Conservation (phyloP, 2,797 vertebrate genomes). For the Lepidocolaptes lacrymiger region DNA sequence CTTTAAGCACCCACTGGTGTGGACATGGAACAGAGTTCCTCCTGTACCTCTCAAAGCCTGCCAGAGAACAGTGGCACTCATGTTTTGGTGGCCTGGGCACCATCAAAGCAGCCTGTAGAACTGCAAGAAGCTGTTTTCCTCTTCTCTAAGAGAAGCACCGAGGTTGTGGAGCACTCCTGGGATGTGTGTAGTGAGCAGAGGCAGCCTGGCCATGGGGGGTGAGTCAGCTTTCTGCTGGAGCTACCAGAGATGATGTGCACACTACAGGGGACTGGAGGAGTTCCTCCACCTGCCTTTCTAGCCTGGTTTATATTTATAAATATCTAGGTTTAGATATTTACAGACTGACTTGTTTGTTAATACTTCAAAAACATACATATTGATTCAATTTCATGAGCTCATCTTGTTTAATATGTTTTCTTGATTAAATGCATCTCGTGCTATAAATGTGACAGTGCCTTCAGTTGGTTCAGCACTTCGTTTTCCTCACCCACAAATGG, state of each 20-base stretch:
- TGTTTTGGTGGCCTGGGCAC: not conserved
- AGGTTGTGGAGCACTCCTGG: not conserved
- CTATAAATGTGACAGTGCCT: not conserved
- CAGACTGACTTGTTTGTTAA: not conserved
- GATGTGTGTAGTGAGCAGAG: not conserved
- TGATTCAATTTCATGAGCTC: not conserved
- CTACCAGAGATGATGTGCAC: fast-evolving
- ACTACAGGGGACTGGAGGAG: not conserved
- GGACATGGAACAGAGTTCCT: not conserved
- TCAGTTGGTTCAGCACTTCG: not conserved
- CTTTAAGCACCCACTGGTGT: fast-evolving
- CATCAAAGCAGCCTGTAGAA: not conserved
- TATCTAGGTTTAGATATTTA: not conserved
- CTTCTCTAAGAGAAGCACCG: not conserved
- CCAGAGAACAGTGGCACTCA: fast-evolving
- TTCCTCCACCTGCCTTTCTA: not conserved
- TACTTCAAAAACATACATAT: not conserved
- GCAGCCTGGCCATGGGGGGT: not conserved
- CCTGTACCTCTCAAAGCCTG: not conserved
- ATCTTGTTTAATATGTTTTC: not conserved
- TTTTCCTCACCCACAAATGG: not conserved
- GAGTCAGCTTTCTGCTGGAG: not conserved
- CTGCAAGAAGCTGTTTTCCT: not conserved
- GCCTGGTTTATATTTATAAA: not conserved
- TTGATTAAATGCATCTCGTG: not conserved